These are phyloP conservation scores for Bugulina stolonifera DNA, from an alignment of 2,888 invertebrate genomes.

Conservation along the genomic window DNA sequence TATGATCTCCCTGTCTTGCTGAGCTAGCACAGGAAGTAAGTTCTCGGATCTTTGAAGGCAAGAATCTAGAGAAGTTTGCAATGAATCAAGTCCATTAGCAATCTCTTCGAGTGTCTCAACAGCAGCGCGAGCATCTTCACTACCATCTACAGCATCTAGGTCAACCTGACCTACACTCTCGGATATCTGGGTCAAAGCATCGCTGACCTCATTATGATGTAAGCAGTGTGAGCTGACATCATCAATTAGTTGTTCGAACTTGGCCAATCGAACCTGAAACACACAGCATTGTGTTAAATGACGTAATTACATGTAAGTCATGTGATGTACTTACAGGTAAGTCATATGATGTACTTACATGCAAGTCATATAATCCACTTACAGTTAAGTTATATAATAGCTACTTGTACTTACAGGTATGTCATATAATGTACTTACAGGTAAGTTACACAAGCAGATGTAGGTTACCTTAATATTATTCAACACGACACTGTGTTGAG, in stretches of 20 bases:
- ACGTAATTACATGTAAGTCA: too few relatives aligned
- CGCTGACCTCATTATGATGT: constrained; percentile 18
- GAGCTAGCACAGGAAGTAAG: neutral
- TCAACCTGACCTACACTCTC: neutral
- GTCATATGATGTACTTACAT: too few relatives aligned
- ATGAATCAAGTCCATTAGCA: neutral
- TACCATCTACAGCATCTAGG: neutral
- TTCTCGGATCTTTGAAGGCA: constrained; percentile 10
- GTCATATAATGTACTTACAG: too few relatives aligned
- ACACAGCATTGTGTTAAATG: neutral
- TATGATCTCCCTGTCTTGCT: constrained; percentile 5
- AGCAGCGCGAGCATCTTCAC: neutral
- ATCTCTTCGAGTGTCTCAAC: neutral
- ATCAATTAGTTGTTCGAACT: constrained; percentile 19
- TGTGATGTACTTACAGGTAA: too few relatives aligned
- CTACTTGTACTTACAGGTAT: too few relatives aligned
- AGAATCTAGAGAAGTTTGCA: neutral
- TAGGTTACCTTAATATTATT: constrained; percentile 18
- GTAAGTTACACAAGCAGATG: too few relatives aligned
- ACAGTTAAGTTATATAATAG: too few relatives aligned
- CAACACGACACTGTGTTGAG: neutral
- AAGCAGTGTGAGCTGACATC: constrained; percentile 22
- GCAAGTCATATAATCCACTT: too few relatives aligned
- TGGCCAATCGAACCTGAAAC: constrained; percentile 13
- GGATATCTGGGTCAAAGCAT: neutral